These are phyloP conservation scores for Forficula auricularia DNA, from an alignment of 1,140 invertebrate genomes.

Conservation along the genomic window DNA sequence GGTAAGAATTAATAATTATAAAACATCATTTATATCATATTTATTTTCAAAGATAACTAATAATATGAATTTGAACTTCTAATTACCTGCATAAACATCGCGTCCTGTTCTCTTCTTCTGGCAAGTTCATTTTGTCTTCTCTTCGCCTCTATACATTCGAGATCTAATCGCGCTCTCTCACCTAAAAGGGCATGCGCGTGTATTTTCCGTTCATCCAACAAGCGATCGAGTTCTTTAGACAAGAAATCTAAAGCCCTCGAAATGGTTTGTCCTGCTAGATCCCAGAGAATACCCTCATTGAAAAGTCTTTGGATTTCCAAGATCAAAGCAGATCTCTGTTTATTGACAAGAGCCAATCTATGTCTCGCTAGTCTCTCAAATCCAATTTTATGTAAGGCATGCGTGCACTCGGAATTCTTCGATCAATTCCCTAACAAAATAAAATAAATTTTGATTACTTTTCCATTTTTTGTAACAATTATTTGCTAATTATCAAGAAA, in stretches of 20 bases:
- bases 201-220: conserved; percentile 50
- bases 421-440: too few species aligned
- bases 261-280: conserved; percentile 38
- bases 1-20: too few species aligned
- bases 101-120: conserved; percentile 47
- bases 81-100: conserved; percentile 54
- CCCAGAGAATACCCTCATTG: conserved; percentile 14
- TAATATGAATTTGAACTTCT: too few species aligned
- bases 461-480: too few species aligned
- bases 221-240: conserved; percentile 49
- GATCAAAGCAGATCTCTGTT: neutral
- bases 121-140: conserved; percentile 46
- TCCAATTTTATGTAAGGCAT: too few species aligned
- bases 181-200: conserved; percentile 49
- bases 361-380: too few species aligned
- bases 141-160: conserved; percentile 54
- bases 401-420: too few species aligned
- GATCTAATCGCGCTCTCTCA: conserved; percentile 42
- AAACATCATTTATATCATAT: too few species aligned
- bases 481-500: too few species aligned
- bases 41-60: too few species aligned
- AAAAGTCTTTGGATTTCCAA: neutral
- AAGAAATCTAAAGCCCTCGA: conserved; percentile 49
- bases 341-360: too few species aligned
- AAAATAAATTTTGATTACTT: too few species aligned